These are phyloP conservation scores for Zingel zingel DNA, from an alignment of 2,113 vertebrate genomes.

Conservation along the genomic window DNA sequence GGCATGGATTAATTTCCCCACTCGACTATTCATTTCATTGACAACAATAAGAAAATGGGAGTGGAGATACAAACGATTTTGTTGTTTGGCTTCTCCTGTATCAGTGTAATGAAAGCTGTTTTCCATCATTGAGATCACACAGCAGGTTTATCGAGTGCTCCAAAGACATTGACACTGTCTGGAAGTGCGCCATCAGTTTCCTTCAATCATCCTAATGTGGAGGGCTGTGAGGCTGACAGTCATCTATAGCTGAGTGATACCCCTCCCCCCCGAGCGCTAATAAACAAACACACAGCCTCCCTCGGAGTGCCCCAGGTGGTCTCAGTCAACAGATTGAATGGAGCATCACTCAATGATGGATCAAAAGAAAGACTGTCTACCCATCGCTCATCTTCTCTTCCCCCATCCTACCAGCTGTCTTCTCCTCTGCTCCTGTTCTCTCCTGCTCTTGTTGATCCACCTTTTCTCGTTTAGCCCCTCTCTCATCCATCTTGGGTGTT, in stretches of 20 bases:
- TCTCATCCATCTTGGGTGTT: conserved; percentile 69
- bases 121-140: conserved; percentile 67
- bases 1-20: conserved; percentile 25
- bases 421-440: conserved; percentile 33
- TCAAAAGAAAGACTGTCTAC: conserved; percentile 67
- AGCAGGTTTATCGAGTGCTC: conserved; percentile 47
- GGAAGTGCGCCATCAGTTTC: conserved; percentile 75
- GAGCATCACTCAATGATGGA: conserved; percentile 74
- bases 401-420: conserved; percentile 17
- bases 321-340: conserved; percentile 76
- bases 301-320: conserved; percentile 73
- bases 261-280: conserved; percentile 60
- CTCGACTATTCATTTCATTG: conserved; percentile 37
- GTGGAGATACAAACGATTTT: conserved; percentile 53
- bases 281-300: conserved; percentile 75
- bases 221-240: conserved; percentile 65
- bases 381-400: conserved; percentile 65
- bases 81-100: conserved; percentile 66
- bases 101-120: conserved; percentile 69
- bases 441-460: conserved; percentile 58
- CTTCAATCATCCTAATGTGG: conserved; percentile 76
- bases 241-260: conserved; percentile 58
- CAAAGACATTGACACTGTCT: conserved; percentile 75
- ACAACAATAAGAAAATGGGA: conserved; percentile 49
- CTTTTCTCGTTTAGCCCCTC: conserved; percentile 53